Conservation (phyloP, 2,113 vertebrate genomes). For the Lamprotornis superbus region DNA sequence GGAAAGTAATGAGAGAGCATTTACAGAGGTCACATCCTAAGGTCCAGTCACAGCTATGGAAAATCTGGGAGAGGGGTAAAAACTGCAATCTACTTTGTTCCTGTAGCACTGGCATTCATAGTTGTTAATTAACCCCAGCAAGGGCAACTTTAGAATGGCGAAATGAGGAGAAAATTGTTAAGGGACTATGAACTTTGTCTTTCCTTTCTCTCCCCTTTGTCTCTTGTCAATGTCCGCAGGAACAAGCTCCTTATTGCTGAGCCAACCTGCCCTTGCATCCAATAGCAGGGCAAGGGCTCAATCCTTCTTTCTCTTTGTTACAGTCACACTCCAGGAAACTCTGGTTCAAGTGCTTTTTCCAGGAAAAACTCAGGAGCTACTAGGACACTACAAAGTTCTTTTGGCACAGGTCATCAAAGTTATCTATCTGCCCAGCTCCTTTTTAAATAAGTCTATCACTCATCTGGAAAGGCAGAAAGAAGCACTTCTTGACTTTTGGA, state of each 20-base stretch:
- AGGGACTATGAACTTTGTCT: background rate
- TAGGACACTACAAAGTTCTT: background rate
- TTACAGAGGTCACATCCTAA: slow-evolving; percentile 5
- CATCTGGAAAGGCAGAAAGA: background rate
- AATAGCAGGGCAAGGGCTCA: background rate
- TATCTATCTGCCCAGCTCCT: background rate
- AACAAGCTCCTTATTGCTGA: background rate
- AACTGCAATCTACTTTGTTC: background rate
- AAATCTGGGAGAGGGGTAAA: background rate
- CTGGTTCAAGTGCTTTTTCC: background rate
- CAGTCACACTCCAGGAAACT: background rate
- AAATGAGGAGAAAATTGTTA: background rate
- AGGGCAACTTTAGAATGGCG: background rate
- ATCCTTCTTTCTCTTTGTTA: background rate
- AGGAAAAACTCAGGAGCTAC: background rate
- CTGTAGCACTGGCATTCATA: background rate
- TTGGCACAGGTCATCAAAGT: background rate
- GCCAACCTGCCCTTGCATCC: no score
- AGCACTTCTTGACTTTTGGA: background rate
- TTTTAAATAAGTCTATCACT: background rate
- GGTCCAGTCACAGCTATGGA: background rate
- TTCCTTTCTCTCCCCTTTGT: background rate
- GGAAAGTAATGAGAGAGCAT: slow-evolving; percentile 16
- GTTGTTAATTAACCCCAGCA: slow-evolving; percentile 12
- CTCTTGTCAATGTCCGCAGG: background rate